phyloP scores from a whole-genome alignment of 1,140 invertebrate genomes.

The Pseudomyrmex flavicornis region DNA sequence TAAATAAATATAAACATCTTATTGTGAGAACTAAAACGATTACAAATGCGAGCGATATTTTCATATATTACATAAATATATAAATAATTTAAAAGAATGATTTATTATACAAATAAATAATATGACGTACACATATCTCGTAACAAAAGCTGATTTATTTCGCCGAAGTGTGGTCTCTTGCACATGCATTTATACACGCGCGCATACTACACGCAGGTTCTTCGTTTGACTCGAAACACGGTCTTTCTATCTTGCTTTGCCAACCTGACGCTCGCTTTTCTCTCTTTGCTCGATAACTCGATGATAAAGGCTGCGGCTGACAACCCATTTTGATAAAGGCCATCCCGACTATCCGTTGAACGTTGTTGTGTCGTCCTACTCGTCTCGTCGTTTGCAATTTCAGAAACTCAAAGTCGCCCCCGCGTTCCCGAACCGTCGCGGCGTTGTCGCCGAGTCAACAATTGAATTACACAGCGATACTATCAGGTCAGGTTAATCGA shows the following conservation, averaged over 20 bases:
- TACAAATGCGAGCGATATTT: background rate
- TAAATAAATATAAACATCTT: background rate
- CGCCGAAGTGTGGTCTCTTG: background rate
- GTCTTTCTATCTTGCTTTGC: conserved; percentile 27
- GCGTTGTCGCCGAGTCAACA: conserved; percentile 30
- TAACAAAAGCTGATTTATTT: conserved; percentile 44
- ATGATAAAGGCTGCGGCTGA: conserved; percentile 81
- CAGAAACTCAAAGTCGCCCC: conserved; percentile 54
- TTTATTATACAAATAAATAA: too few species aligned
- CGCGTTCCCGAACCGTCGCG: conserved; percentile 1
- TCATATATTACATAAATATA: too few species aligned
- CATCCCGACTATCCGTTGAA: conserved; percentile 58
- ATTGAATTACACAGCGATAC: conserved; percentile 53
- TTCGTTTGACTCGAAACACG: background rate
- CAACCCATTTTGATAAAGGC: conserved; percentile 81
- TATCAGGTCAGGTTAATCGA: conserved; percentile 47
- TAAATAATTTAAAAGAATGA: background rate
- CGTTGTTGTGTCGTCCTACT: conserved; percentile 40
- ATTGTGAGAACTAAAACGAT: background rate
- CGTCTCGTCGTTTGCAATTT: conserved; percentile 66
- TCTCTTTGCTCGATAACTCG: conserved; percentile 71
- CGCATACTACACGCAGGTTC: background rate
- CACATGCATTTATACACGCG: background rate
- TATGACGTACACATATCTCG: background rate
- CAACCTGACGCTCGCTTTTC: background rate